Evolutionary conservation across 2,113 vertebrate genomes (phyloP), one percentile per base, ranked within the genome.

Genomic region (Rousettus leschenaultii): DNA sequence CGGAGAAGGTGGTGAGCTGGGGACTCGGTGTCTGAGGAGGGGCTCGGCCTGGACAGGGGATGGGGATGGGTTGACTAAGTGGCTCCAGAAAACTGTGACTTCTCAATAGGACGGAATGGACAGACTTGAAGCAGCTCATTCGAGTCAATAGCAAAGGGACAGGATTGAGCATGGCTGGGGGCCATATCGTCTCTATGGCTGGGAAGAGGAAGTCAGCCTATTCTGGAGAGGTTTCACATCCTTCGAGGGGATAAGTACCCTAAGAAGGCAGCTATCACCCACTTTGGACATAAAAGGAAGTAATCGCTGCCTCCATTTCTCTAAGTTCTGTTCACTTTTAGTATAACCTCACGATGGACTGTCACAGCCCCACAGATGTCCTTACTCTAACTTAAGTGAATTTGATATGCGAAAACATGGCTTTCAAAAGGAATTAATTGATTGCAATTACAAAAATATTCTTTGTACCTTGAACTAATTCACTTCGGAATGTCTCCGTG

Each of bases 1-100:
- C 22, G 98, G 98, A 96, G 99, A 99, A 99, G 99, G 99, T 99
- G 98, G 99, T 97, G 65, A 82, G 85, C 71, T 40, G 28, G 45
- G 86, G 85, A 61, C 15, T 63, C 45, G 48, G 53, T 82, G 21
- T 89, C 73, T 30, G 33, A 88, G 68, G 26, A 87, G 65, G 38
- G 35, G 33, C 6, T 6, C 40, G 28, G 38, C 70, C 73, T 55
- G 45, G 70, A 3, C 7, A 6, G 51, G 28, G n/a, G 59, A 45
- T 13, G 61, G 63, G 63, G 40, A 89, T 10, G 53, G 71, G 55
- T 28, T 75, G 88, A 63, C 71, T 73, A 43, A 33, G 15, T 33
- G 24, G 43, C 45, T 45, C 38, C 19, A 12, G 77, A 38, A 84
- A 91, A 7, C 71, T 22, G 26, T 38, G 24, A 18, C 19, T 70